Evolutionary conservation across 2,797 vertebrate genomes (phyloP).

Genomic region (Onychomys arenicola): DNA sequence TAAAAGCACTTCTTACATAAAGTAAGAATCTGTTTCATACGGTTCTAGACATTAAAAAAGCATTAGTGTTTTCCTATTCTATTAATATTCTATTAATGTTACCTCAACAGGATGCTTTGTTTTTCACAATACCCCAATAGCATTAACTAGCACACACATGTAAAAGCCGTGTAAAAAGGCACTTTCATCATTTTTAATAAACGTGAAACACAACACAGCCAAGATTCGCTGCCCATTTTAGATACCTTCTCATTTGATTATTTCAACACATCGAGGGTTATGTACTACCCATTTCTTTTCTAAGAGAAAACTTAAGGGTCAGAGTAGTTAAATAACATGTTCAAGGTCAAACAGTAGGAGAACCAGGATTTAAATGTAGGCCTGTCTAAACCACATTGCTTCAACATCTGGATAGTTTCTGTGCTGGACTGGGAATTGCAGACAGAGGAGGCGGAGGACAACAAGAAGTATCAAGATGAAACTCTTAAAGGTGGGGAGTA

Average conservation of each 20-base stretch:
- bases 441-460: not conserved
- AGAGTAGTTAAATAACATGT: not conserved
- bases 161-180: not conserved
- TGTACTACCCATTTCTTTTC: not conserved
- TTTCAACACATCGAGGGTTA: not conserved
- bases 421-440: conserved; percentile 19
- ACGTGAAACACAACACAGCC: not conserved
- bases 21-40: not conserved
- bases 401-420: not conserved
- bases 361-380: not conserved
- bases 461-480: conserved; percentile 14
- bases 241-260: conserved; percentile 23
- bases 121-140: not conserved
- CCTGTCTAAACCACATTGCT: not conserved
- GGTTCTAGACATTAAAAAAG: conserved; percentile 5
- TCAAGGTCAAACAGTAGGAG: not conserved
- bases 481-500: not conserved
- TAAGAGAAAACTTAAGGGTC: conserved; percentile 11
- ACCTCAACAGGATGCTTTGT: not conserved
- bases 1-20: conserved; percentile 38
- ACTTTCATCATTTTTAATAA: not conserved
- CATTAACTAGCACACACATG: not conserved
- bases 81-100: not conserved
- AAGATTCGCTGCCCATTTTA: not conserved
- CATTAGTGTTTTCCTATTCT: not conserved